Conservation (phyloP, 1,140 invertebrate species). For the Neotoxoptera formosana region DNA sequence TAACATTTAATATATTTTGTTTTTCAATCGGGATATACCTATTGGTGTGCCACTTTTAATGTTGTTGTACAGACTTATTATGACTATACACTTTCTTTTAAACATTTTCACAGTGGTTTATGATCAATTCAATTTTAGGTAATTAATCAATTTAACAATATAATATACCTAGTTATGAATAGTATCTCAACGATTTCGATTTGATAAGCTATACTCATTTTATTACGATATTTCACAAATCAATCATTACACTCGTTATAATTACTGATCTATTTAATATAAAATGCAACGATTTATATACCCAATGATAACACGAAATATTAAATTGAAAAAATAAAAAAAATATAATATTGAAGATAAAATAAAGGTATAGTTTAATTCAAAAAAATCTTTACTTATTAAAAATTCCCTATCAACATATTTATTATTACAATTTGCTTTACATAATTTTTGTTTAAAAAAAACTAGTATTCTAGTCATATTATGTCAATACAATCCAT, state of each 20-base stretch:
- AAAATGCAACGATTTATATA: background rate
- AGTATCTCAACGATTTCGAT: too few relatives aligned
- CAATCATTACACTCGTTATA: background rate
- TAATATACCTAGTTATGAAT: too few relatives aligned
- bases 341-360: too few relatives aligned
- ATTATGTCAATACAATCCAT: background rate
- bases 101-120: background rate
- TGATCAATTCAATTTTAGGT: background rate
- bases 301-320: background rate
- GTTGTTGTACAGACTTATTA: too few relatives aligned
- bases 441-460: too few relatives aligned
- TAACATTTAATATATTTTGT: too few relatives aligned
- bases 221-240: background rate
- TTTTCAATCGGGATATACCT: too few relatives aligned
- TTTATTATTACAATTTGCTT: too few relatives aligned
- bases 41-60: background rate
- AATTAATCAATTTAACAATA: background rate
- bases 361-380: too few relatives aligned
- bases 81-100: background rate
- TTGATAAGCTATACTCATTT: too few relatives aligned
- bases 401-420: too few relatives aligned
- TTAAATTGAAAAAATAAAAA: background rate
- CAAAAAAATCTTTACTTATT: too few relatives aligned
- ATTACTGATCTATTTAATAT: background rate
- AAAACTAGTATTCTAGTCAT: background rate